Evolutionary conservation across 2,113 vertebrate genomes (phyloP).

Genomic region (Equus quagga): DNA sequence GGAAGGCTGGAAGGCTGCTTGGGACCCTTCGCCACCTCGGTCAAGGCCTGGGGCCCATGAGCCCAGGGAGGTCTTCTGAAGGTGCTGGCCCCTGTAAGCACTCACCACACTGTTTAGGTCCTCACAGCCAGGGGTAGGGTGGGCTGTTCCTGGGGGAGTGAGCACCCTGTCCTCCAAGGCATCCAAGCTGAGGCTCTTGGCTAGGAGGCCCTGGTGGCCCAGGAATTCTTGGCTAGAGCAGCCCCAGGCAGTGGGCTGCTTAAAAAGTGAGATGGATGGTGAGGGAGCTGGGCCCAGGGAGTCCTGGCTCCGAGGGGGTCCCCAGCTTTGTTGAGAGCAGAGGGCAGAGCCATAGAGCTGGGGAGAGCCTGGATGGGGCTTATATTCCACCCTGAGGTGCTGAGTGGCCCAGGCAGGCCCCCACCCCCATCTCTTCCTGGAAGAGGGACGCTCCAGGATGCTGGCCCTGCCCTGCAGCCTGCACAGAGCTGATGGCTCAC

Average conservation of each 20-base stretch:
- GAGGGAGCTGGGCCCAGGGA: fast-evolving
- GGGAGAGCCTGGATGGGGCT: background rate
- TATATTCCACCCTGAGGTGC: fast-evolving
- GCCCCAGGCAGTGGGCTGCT: background rate
- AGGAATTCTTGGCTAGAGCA: background rate
- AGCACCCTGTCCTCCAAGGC: background rate
- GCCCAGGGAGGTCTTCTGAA: background rate
- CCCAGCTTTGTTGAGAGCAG: background rate
- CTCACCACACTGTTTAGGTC: background rate
- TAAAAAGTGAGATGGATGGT: background rate
- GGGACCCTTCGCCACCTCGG: background rate
- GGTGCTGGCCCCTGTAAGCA: background rate
- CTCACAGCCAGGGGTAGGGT: too few species aligned
- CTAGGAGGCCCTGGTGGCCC: background rate
- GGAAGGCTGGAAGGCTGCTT: background rate
- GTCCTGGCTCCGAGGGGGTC: background rate
- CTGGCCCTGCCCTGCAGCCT: background rate
- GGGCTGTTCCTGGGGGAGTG: background rate
- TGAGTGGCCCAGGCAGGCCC: too few species aligned
- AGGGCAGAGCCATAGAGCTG: fast-evolving
- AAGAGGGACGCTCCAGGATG: background rate
- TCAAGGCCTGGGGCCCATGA: background rate
- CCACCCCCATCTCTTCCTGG: background rate
- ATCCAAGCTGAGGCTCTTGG: background rate
- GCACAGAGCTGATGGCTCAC: fast-evolving